A percentile compares a stretch with the other conserved stretches of the same genome.
phyloP scores from a whole-genome alignment of 1,140 invertebrate species.

The Halesus radiatus region DNA sequence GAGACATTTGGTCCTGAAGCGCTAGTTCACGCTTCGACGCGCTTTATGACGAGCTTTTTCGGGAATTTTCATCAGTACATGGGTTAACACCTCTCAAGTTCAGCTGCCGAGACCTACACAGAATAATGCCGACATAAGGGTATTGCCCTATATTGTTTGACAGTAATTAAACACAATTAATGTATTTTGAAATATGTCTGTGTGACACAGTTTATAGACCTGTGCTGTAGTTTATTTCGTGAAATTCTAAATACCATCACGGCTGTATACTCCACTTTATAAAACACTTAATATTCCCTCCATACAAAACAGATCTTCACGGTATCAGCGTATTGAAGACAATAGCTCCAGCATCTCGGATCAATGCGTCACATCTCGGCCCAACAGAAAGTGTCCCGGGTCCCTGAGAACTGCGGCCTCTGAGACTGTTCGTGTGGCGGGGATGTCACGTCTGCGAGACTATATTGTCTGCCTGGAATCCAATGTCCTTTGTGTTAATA shows the following conservation, averaged over 20 bases:
- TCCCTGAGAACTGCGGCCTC: background rate
- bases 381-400: constrained; percentile 5
- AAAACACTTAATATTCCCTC: constrained; percentile 28
- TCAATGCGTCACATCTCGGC: constrained; percentile 35
- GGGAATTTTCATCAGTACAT: background rate
- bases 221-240: background rate
- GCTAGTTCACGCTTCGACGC: too few relatives aligned
- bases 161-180: too few relatives aligned
- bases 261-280: constrained; percentile 14
- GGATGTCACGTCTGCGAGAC: constrained; percentile 21
- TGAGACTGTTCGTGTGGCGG: background rate
- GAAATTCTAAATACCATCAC: constrained; percentile 13
- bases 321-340: constrained; percentile 21
- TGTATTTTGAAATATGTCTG: too few relatives aligned
- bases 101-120: too few relatives aligned
- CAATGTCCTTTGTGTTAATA: constrained; percentile 47
- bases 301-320: constrained; percentile 32
- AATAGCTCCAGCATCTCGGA: constrained; percentile 35
- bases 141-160: too few relatives aligned
- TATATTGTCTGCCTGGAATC: constrained; percentile 39
- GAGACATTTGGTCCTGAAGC: too few relatives aligned
- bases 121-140: too few relatives aligned
- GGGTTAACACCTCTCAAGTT: too few relatives aligned
- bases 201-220: too few relatives aligned
- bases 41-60: too few relatives aligned